Base-by-base conservation (phyloP, 2,888 invertebrate species). In the Eilema depressum region DNA sequence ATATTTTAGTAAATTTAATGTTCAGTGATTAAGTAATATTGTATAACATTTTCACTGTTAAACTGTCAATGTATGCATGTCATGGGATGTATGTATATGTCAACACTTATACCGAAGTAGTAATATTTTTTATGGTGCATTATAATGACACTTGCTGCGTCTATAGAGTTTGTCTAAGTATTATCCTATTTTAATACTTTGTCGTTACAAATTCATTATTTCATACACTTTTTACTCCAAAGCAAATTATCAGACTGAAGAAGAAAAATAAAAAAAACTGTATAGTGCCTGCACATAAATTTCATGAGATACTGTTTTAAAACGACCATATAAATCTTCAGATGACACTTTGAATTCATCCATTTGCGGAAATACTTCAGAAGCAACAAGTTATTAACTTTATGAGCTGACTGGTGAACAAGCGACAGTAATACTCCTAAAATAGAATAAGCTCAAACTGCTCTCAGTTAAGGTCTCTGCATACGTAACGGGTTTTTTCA, bases 371-470 rank as follows among this genome's bases (percentile, higher is more conserved):
- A 81, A 79, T 75, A 68, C 72, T 80, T 82, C 72, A 84, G 77
- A 68, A 79, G 71, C 82, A 79, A 88, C 83, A 74, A 75, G 56
- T 88, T 80, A 78, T 70, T 63, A 41, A 82, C 75, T 90, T 91
- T 89, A 90, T 83, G 86, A 74, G 63, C 69, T 71, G 74, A 63
- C 73, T 68, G 71, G 74, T 30, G 68, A 70, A 63, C 67, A 65
- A 79, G 77, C 77, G 83, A 84, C 86, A 59, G 62, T 62, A 73
- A 69, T 33, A 73, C n/a, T 73, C 53, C 69, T 73, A 81, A n/a
- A 85, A 85, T 84, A 84, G 57, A 81, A 78, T 69, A 75, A 74
- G 72, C 71, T 82, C 79, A 76, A 82, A 85, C 83, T 76, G 80
- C 79, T 80, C 68, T 70, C 69, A 56, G 69, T 75, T 73, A n/a